Conservation (phyloP, 2,888 invertebrate species). For the Drepanosiphum platanoidis region DNA sequence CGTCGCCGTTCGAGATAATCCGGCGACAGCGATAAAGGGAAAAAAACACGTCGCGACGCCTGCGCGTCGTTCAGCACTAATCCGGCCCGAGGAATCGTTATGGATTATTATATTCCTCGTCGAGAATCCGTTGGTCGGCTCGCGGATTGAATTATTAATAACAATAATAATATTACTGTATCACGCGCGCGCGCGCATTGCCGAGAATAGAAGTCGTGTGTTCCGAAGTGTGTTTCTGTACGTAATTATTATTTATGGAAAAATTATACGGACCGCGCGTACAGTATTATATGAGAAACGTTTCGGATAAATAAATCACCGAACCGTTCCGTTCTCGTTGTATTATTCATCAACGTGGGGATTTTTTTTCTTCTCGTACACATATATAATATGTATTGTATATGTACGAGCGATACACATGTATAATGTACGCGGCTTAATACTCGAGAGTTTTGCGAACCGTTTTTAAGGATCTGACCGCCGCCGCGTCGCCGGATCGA, state of each 20-base stretch:
- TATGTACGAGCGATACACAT: too few species aligned
- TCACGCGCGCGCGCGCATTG: neutral
- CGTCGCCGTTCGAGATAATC: too few species aligned
- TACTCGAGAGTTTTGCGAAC: neutral
- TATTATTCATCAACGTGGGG: conserved; percentile 12
- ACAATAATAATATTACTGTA: too few species aligned
- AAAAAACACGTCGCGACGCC: too few species aligned
- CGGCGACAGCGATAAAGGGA: too few species aligned
- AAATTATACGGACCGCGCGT: neutral
- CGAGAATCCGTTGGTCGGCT: neutral
- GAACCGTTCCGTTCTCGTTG: conserved; percentile 1
- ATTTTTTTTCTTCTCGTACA: too few species aligned
- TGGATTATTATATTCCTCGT: too few species aligned
- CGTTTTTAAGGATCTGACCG: neutral
- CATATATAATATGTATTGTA: neutral
- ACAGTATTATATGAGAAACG: neutral
- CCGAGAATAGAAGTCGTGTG: neutral
- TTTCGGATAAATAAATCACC: conserved; percentile 14
- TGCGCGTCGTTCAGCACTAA: too few species aligned
- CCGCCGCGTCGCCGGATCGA: too few species aligned
- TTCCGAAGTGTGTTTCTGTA: neutral
- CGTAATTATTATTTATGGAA: conserved; percentile 33
- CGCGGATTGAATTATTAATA: neutral
- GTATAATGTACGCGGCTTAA: too few species aligned
- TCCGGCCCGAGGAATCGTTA: too few species aligned